Base-by-base conservation (phyloP, 2,888 invertebrate genomes). In the Drosophila sordidula region DNA sequence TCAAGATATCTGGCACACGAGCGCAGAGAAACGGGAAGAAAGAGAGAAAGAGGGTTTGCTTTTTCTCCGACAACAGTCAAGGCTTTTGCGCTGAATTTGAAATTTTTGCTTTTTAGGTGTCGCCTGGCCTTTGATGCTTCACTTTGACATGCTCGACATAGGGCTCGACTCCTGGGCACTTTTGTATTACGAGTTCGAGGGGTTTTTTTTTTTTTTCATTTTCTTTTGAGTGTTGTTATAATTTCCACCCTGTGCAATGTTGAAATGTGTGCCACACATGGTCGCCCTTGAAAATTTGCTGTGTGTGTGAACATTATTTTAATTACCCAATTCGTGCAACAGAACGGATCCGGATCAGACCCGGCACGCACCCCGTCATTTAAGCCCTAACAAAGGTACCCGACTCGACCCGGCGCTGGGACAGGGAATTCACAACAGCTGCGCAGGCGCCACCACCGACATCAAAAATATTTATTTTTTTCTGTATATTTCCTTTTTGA, bases 231-330 rank as follows among this genome's bases (percentile, higher is more conserved):
- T 8, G 29, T 38, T 36, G 47, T 51, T 47, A 52, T 71, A 54
- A 50, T 68, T 84, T 73, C 84, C 79, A 83, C 79, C 86, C 85
- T 65, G 6, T 52, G 44, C 29, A 59, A 50, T 42, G 50, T 44
- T 34, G 11, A 64, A 79, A 79, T 71, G 75, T 87, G 87, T 82
- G 80, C 65, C 80, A 84, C 83, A 87, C 87, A 84, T 87, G 84
- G 77, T 57, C 65, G 87, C 71, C 87, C 83, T 84, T 87, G 87
- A 75, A 82, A 80, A 79, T 65, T 74, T 70, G 72, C 79, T 71
- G 75, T 70, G 56, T 70, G 56, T 77, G 77, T 70, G 84, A 70
- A 87, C 81, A 87, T 77, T 75, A 81, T 87, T 87, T 84, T 87
- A 84, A 84, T 84, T 84, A 81, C 87, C 84, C 80, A 56, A 56